Base-by-base conservation (phyloP, 2,888 invertebrate species). In the Imbricaverruca yamaguchii region DNA sequence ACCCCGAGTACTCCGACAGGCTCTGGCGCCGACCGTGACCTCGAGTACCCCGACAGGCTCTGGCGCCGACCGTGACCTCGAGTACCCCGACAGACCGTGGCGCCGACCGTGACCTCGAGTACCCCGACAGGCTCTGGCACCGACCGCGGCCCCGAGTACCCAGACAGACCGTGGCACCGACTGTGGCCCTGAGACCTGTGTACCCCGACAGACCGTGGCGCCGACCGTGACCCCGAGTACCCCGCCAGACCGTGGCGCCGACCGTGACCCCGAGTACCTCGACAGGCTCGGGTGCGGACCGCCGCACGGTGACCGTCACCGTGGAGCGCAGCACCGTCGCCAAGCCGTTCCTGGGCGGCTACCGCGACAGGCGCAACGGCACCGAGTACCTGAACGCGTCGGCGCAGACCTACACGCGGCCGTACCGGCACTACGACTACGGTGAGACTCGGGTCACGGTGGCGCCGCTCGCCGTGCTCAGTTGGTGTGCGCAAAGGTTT, bases 281-380 rank as follows among this genome's bases (percentile, higher is more conserved):
- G n/a, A n/a, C 39, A 39, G 39, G 39, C 39, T 39, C 39, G 2
- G 39, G 4, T 4, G 39, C 39, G n/a, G n/a, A 9, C 23, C 65
- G 65, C 65, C 65, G 74, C 84, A 88, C 89, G 80, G 86, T 91
- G 23, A 89, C 90, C 21, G 90, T 91, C 0, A 90, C 91, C 86
- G 90, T 91, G 83, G 89, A 90, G 84, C 90, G 91, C 84, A 87
- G 89, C 67, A 86, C 88, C 0, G 92, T 92, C 65, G 86, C 89
- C 69, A 96, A 95, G 86, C 93, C 94, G 0, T 93, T 92, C 88
- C 87, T 93, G 84, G 94, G 95, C 80, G 96, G 96, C 61, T 96
- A 93, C 87, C 89, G 90, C 82, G 91, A 96, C 87, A 90, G 90
- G 84, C 86, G 89, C 81, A 93, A 92, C 81, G 92, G 92, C 53